These are phyloP conservation scores for Mythimna ferrago DNA, from an alignment of 2,888 invertebrate species.

Conservation along the genomic window DNA sequence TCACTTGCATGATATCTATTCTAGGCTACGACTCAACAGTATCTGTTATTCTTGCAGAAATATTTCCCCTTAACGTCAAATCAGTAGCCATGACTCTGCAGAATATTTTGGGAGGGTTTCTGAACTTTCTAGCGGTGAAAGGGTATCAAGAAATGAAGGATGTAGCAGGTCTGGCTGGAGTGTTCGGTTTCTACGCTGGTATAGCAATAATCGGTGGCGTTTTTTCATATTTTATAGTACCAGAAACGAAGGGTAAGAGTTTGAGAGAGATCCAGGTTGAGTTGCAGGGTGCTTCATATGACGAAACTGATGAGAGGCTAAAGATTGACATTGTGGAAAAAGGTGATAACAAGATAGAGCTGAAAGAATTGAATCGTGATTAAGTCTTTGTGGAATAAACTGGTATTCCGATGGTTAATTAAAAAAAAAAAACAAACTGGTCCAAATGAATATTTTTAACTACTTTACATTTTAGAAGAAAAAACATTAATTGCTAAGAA, in stretches of 20 bases:
- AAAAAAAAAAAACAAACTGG: no score
- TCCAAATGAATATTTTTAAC: no score
- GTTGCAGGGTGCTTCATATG: conserved; percentile 78
- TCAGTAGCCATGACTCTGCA: conserved; percentile 86
- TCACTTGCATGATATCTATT: conserved; percentile 72
- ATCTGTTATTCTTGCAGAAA: conserved; percentile 87
- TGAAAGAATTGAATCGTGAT: conserved; percentile 24
- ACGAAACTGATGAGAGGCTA: conserved; percentile 64
- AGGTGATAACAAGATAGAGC: conserved; percentile 24
- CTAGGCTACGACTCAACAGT: conserved; percentile 85
- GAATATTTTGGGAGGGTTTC: conserved; percentile 78
- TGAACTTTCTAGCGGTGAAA: conserved; percentile 86
- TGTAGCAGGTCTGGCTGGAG: conserved; percentile 82
- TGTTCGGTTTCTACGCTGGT: conserved; percentile 85
- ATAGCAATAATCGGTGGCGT: conserved; percentile 83
- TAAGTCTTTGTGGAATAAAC: not conserved
- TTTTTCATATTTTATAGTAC: conserved; percentile 83
- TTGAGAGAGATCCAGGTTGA: conserved; percentile 89
- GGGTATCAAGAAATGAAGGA: conserved; percentile 87
- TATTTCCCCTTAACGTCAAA: conserved; percentile 90
- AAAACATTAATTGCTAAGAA: no score
- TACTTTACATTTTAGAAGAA: no score
- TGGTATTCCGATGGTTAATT: no score
- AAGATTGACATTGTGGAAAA: conserved; percentile 34
- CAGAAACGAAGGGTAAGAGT: conserved; percentile 91